Evolutionary conservation across 1,140 invertebrate genomes (phyloP).

Genomic region (Nephotettix cincticeps): DNA sequence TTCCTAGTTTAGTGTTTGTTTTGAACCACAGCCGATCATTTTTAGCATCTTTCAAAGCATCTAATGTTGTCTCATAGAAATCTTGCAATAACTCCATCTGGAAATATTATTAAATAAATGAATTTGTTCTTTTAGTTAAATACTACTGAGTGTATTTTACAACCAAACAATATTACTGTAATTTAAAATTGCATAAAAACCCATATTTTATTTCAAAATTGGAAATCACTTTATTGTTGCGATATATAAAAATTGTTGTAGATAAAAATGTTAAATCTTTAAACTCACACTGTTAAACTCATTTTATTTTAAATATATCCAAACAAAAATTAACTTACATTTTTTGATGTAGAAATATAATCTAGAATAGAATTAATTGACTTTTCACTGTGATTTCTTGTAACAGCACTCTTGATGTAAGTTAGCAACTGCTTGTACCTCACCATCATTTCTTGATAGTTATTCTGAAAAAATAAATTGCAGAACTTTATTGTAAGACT

Average conservation of each 20-base stretch:
- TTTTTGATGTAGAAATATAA: constrained; percentile 98
- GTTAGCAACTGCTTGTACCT: constrained; percentile 95
- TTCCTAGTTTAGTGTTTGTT: constrained; percentile 98
- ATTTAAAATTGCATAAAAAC: constrained; percentile 10
- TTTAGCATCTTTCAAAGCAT: constrained; percentile 97
- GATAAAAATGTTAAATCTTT: too few relatives aligned
- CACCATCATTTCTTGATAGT: constrained; percentile 96
- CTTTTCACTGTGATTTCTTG: constrained; percentile 98
- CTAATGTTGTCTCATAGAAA: constrained; percentile 98
- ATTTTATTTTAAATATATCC: too few relatives aligned
- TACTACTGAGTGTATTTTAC: background rate
- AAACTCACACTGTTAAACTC: too few relatives aligned
- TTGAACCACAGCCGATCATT: constrained; percentile 99
- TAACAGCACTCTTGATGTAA: constrained; percentile 98
- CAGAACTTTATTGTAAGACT: too few relatives aligned
- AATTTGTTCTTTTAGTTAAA: background rate
- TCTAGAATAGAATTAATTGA: constrained; percentile 99
- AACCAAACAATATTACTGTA: background rate
- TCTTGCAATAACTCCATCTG: constrained; percentile 99
- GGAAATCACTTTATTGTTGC: background rate
- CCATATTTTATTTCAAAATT: background rate
- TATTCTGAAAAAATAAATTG: constrained; percentile 62
- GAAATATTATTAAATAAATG: background rate
- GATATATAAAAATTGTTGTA: too few relatives aligned
- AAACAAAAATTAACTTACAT: constrained; percentile 74